Evolutionary conservation across 2,797 vertebrate genomes (phyloP).

Genomic region (Thripadectes ignobilis): DNA sequence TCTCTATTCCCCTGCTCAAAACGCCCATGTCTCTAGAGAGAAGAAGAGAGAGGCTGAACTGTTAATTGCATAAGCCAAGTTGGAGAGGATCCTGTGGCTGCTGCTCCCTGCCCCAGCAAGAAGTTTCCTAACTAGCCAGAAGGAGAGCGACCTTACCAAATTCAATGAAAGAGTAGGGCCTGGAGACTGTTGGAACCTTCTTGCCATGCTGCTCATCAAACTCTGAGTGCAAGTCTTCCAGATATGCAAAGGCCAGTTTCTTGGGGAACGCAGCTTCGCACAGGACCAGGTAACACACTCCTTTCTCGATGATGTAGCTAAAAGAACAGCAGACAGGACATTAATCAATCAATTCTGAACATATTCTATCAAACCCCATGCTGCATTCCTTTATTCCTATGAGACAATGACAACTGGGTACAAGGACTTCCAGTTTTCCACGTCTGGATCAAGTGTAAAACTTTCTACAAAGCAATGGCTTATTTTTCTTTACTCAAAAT

Average conservation of each 20-base stretch:
- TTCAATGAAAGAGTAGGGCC: slow-evolving; percentile 98
- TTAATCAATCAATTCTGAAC: background rate
- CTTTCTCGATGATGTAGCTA: slow-evolving; percentile 95
- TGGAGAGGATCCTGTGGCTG: background rate
- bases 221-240: slow-evolving; percentile 95
- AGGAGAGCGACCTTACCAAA: slow-evolving; percentile 84
- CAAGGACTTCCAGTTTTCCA: background rate
- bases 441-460: background rate
- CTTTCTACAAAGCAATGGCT: background rate
- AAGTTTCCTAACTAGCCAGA: background rate
- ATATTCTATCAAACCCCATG: background rate
- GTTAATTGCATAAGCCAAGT: background rate
- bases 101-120: background rate
- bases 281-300: slow-evolving; percentile 93
- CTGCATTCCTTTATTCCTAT: background rate
- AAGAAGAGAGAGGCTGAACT: background rate
- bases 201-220: slow-evolving; percentile 98
- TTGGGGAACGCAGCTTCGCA: slow-evolving; percentile 96
- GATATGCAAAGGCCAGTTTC: slow-evolving; percentile 94
- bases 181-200: slow-evolving; percentile 92
- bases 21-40: background rate
- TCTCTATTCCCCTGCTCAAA: background rate
- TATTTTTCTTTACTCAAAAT: background rate
- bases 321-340: background rate
- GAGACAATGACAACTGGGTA: background rate